phyloP scores from a whole-genome alignment of 1,140 invertebrate genomes.

The Linepithema humile region DNA sequence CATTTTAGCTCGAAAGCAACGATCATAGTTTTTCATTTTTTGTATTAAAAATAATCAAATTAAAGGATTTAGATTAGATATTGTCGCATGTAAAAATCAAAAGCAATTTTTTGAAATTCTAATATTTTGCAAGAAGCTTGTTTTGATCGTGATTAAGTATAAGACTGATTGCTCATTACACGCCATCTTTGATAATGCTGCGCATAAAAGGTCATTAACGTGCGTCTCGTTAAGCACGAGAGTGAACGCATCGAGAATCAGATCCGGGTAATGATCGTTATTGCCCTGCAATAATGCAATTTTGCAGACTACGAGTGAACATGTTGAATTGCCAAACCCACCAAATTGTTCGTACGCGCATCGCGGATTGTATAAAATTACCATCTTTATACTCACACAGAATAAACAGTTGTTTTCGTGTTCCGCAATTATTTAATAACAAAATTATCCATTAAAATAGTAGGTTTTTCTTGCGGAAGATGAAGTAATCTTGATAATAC shows the following conservation, averaged over 20 bases:
- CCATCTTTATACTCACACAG: neutral
- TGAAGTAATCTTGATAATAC: neutral
- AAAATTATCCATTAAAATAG: too few relatives aligned
- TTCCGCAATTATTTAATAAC: neutral
- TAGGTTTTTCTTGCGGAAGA: too few relatives aligned
- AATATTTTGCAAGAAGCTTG: neutral
- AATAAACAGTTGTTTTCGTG: neutral
- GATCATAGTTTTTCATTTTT: neutral
- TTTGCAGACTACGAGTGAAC: slow-evolving; percentile 6
- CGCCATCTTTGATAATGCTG: slow-evolving; percentile 25
- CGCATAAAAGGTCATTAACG: slow-evolving; percentile 51
- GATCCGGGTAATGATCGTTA: slow-evolving; percentile 29
- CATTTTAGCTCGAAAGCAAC: neutral
- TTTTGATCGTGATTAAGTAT: neutral
- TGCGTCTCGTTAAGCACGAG: slow-evolving; percentile 47
- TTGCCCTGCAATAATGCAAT: neutral
- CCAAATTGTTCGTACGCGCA: neutral
- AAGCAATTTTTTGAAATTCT: neutral
- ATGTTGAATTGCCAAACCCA: neutral
- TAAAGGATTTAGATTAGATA: neutral
- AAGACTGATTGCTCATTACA: slow-evolving; percentile 43
- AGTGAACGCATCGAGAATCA: slow-evolving; percentile 14
- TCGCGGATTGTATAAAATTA: neutral
- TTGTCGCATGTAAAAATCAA: neutral
- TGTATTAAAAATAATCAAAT: neutral